Base-by-base conservation (phyloP, 1,140 invertebrate genomes). In the Arctopsyche grandis region DNA sequence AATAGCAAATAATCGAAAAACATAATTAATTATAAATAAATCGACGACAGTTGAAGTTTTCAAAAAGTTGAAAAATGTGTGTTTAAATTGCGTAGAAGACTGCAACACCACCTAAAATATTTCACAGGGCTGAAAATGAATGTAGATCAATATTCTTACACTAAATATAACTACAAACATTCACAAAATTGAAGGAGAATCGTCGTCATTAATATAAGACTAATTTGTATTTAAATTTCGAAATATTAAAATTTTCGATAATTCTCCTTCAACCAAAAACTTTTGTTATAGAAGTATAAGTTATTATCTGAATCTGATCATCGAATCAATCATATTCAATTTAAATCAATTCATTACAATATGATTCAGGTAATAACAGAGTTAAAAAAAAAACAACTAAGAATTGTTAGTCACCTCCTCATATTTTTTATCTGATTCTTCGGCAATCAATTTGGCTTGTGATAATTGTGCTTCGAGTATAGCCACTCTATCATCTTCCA, bases 381-480 rank as follows among this genome's bases (percentile, higher is more conserved):
- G 21, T 26, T 66, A 66, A 66, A 22, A 5, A 46, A n/a, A 7
- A 38, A 38, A 60, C 56, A 60, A 19, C 56, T 19, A 66, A 22
- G 52, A 21, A 26, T 26, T 74, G 81, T 79, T 80, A 80, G 78
- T 82, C 81, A 98, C 97, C 97, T 99, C 97, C 93, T 99, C 97
- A 88, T 99, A 99, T 96, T 99, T 99, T 91, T 98, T 98, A 91
- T 99, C 98, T 83, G 97, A 96, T 90, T 99, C 98, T 90, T 99
- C 97, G 83, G 98, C 97, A 89, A 98, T 98, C 88, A 96, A 93
- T 91, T 98, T 98, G 85, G 98, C 97, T 88, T 99, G 97, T 82
- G 96, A 92, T 86, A 99, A 92, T 88, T 98, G 96, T 82, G 95
- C 93, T 89, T 99, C 98, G 91, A 99, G 90, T 83, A 96, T 93